These are phyloP conservation scores for Globodera rostochiensis DNA, from an alignment of 1,140 invertebrate species.

Conservation along the genomic window DNA sequence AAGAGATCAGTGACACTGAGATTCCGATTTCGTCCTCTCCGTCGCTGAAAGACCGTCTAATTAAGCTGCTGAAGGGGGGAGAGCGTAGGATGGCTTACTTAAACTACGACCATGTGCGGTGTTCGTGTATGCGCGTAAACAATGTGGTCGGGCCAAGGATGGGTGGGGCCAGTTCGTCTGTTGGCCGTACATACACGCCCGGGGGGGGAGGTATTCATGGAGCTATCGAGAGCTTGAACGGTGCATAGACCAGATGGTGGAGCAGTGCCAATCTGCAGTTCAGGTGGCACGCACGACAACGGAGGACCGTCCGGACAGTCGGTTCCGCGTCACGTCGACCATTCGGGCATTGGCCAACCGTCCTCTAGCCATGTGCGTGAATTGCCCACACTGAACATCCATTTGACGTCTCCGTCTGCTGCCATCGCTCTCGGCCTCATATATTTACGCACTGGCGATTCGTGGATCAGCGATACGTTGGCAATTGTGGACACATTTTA, in stretches of 20 bases:
- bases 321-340: constrained; percentile 7
- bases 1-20: constrained; percentile 37
- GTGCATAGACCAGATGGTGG: background rate
- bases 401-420: constrained; percentile 45
- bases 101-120: constrained; percentile 35
- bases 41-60: constrained; percentile 38
- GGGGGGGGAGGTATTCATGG: constrained; percentile 9
- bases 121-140: constrained; percentile 15
- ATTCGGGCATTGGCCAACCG: constrained; percentile 31
- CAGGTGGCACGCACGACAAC: background rate
- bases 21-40: constrained; percentile 30
- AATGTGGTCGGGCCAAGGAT: background rate
- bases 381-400: constrained; percentile 37
- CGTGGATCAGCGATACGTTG: constrained; percentile 31
- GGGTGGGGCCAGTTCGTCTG: constrained; percentile 17
- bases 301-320: background rate
- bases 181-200: constrained; percentile 20
- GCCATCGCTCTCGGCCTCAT: constrained; percentile 41
- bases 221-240: background rate
- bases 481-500: constrained; percentile 38
- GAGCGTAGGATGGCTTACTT: constrained; percentile 33
- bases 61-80: constrained; percentile 41
- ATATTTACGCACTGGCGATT: constrained; percentile 39
- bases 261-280: background rate
- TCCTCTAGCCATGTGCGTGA: constrained; percentile 44